phyloP scores from a whole-genome alignment of 2,113 vertebrate species.

The Bos javanicus region DNA sequence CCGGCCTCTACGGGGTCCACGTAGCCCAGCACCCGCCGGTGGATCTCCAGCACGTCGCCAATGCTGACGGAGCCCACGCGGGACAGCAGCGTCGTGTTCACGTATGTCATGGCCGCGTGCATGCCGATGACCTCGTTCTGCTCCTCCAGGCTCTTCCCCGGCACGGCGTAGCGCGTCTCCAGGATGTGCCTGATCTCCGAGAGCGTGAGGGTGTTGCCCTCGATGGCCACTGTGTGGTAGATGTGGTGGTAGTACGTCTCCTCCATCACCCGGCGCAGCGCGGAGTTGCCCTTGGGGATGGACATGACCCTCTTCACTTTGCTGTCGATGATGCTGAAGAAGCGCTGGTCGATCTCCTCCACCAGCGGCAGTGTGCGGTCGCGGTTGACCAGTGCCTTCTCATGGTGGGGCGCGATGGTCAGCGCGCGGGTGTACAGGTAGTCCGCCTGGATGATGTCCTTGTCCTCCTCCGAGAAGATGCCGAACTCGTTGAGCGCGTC shows the following conservation, averaged over 20 bases:
- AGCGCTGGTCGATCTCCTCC: slow-evolving; percentile 96
- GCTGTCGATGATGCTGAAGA: slow-evolving; percentile 94
- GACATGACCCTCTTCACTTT: slow-evolving; percentile 96
- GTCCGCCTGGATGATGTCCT: slow-evolving; percentile 95
- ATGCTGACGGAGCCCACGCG: slow-evolving; percentile 86
- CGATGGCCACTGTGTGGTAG: slow-evolving; percentile 98
- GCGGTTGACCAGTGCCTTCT: slow-evolving; percentile 91
- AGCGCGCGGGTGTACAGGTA: slow-evolving; percentile 94
- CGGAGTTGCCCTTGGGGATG: slow-evolving; percentile 95
- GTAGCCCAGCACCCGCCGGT: slow-evolving; percentile 93
- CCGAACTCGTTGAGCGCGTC: slow-evolving; percentile 95
- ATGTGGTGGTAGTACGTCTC: slow-evolving; percentile 99
- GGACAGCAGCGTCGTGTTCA: slow-evolving; percentile 92
- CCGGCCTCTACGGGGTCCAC: slow-evolving; percentile 95
- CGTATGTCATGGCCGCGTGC: slow-evolving; percentile 93
- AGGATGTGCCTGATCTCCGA: slow-evolving; percentile 97
- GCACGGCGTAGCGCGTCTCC: slow-evolving; percentile 94
- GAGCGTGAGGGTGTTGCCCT: slow-evolving; percentile 96
- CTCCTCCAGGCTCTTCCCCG: slow-evolving; percentile 94
- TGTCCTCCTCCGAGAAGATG: slow-evolving; percentile 94
- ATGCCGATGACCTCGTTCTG: slow-evolving; percentile 97
- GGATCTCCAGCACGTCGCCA: slow-evolving; percentile 91
- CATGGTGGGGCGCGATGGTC: slow-evolving; percentile 89
- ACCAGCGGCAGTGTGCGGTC: slow-evolving; percentile 94
- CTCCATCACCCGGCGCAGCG: slow-evolving; percentile 93